Base-by-base conservation (phyloP, 2,888 invertebrate species). In the Metellina segmentata region DNA sequence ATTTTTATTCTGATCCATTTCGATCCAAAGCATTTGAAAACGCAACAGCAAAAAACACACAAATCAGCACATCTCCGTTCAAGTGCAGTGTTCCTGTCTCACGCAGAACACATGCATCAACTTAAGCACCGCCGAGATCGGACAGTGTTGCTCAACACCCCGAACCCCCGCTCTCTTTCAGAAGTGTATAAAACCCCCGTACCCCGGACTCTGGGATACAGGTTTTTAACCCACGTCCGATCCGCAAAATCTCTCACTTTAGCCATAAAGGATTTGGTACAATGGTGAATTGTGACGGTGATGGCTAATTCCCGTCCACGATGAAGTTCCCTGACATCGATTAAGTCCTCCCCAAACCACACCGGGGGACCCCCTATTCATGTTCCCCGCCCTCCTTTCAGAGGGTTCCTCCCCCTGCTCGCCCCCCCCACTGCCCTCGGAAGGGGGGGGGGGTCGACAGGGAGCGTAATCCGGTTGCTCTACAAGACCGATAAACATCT, bases 401-500 rank as follows among this genome's bases (percentile, higher is more conserved):
- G 49, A 52, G 72, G 71, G 51, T 83, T 11, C 72, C 81, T 19
- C 48, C 85, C 85, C 85, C 48, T 19, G 53, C 52, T n/a, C n/a
- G n/a, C n/a, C n/a, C 71, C 69, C 51, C 61, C 79, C 69, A 69
- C 16, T 4, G 48, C 34, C 34, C 9, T 8, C n/a, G 51, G 69
- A 81, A 72, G 61, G 71, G 87, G 51, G 72, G 49, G 71, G 19
- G 81, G 61, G 61, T 19, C 69, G 8, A 9, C 1, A 6, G 20
- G 7, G 51, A 11, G 82, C 82, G 91, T 91, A 91, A 91, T 87
- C 91, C 91, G 91, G 91, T 91, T 91, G 91, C 91, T 81, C 20
- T 87, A 91, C 91, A 91, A 91, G 91, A 83, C 91, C 91, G 91
- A 91, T 91, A 91, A 91, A 91, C 91, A 91, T 91, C 91, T 91